Evolutionary conservation across 2,888 invertebrate species (phyloP).

Genomic region (Laspeyria flexula): DNA sequence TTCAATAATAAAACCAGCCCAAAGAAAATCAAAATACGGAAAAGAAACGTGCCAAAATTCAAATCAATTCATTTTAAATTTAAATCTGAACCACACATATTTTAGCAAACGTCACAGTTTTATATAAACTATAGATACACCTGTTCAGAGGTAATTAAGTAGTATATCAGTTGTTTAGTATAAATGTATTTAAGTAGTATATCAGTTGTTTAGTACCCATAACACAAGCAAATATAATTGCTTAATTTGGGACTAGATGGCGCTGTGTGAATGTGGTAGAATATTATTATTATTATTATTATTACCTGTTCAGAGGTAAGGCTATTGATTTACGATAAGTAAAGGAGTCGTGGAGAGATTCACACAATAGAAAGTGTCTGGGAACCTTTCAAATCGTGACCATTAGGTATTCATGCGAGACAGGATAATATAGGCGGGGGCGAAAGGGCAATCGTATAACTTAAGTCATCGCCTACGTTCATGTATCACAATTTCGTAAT

Average conservation of each 20-base stretch:
- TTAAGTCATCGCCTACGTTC: conserved; percentile 13
- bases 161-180: too few species aligned
- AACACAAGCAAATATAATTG: too few species aligned
- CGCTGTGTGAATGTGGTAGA: too few species aligned
- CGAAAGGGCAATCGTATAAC: conserved; percentile 46
- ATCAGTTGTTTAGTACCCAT: too few species aligned
- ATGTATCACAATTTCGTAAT: conserved; percentile 1
- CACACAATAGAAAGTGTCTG: conserved; percentile 57
- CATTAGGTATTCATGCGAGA: conserved; percentile 52
- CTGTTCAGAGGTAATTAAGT: too few species aligned
- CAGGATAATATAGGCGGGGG: conserved; percentile 45
- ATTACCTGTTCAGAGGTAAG: conserved; percentile 10
- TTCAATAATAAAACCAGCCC: too few species aligned
- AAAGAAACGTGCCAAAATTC: conserved; percentile 17
- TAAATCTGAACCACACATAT: conserved; percentile 16
- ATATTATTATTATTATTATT: too few species aligned
- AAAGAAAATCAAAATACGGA: conserved; percentile 22
- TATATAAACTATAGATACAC: too few species aligned
- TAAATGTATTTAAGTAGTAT: too few species aligned
- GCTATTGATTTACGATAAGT: conserved; percentile 39
- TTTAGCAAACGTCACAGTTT: too few species aligned
- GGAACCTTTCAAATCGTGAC: conserved; percentile 54
- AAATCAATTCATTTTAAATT: conserved; percentile 11
- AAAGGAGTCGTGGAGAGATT: conserved; percentile 51
- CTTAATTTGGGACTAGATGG: too few species aligned